These are phyloP conservation scores for Blastobasis lacticolella DNA, from an alignment of 2,888 invertebrate species.

Conservation along the genomic window DNA sequence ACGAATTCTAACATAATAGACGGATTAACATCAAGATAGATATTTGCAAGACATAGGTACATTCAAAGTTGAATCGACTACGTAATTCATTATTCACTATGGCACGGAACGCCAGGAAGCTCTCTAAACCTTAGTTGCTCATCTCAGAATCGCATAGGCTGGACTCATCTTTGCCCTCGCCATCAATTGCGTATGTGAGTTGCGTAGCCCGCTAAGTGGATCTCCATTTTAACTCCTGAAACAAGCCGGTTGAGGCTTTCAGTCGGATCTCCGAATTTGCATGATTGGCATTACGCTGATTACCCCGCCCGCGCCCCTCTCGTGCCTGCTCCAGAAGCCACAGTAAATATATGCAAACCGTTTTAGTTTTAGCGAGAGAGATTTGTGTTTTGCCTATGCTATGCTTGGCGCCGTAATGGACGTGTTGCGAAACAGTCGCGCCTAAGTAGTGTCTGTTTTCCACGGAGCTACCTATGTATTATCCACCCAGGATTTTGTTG, in stretches of 20 bases:
- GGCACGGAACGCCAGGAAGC: too few species aligned
- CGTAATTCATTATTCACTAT: too few species aligned
- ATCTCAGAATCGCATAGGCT: background rate
- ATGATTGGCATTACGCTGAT: slow-evolving; percentile 74
- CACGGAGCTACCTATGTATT: too few species aligned
- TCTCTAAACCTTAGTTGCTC: too few species aligned
- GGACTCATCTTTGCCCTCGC: slow-evolving; percentile 31
- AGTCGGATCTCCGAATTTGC: slow-evolving; percentile 72
- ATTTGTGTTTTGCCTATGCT: slow-evolving; percentile 6
- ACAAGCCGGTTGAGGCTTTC: slow-evolving; percentile 72
- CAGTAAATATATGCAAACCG: slow-evolving; percentile 63
- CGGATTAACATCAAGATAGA: too few species aligned
- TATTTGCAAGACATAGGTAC: too few species aligned
- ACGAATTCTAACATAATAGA: too few species aligned
- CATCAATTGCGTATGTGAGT: slow-evolving; percentile 71
- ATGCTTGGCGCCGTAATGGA: too few species aligned
- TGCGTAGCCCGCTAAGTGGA: slow-evolving; percentile 70
- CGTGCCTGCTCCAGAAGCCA: slow-evolving; percentile 37
- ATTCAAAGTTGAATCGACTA: too few species aligned
- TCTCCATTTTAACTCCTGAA: slow-evolving; percentile 75
- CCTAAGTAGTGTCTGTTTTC: too few species aligned
- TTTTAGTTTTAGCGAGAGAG: slow-evolving; percentile 35
- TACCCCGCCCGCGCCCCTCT: slow-evolving; percentile 34
- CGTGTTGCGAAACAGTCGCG: too few species aligned
- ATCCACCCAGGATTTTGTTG: too few species aligned